A percentile compares a stretch with the other conserved stretches of the same genome.
Evolutionary conservation across 2,888 invertebrate genomes (phyloP).

Genomic region (Mythimna pallens): DNA sequence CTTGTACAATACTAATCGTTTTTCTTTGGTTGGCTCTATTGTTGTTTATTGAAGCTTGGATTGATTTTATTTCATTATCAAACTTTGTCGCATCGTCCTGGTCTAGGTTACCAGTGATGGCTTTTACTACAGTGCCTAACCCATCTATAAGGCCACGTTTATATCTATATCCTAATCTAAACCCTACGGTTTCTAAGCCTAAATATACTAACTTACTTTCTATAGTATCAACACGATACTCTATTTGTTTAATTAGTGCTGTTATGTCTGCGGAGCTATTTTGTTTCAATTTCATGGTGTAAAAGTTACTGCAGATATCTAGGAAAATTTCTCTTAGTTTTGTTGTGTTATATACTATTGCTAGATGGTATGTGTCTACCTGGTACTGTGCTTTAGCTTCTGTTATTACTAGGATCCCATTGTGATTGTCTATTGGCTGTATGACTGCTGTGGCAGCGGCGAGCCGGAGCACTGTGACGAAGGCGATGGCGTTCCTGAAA

Average conservation of each 20-base stretch:
- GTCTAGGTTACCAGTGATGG: constrained; percentile 51
- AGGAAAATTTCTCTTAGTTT: constrained; percentile 23
- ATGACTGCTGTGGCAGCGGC: constrained; percentile 47
- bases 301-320: constrained; percentile 50
- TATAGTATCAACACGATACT: constrained; percentile 51
- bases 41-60: constrained; percentile 12
- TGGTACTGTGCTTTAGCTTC: constrained; percentile 55
- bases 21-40: constrained; percentile 24
- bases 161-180: constrained; percentile 14
- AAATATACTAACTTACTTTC: constrained; percentile 49
- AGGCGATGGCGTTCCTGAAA: constrained; percentile 12
- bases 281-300: constrained; percentile 41
- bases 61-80: constrained; percentile 38
- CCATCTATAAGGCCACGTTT: constrained; percentile 47
- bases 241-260: constrained; percentile 29
- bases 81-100: constrained; percentile 46
- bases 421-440: constrained; percentile 61
- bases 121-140: constrained; percentile 50
- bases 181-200: constrained; percentile 50
- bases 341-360: constrained; percentile 51
- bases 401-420: constrained; percentile 57
- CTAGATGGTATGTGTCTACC: constrained; percentile 44
- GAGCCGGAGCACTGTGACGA: too few species aligned
- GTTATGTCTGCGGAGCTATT: neutral
- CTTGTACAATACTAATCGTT: neutral